Evolutionary conservation across 1,140 invertebrate genomes (phyloP), one percentile per base, ranked within the genome.

Genomic region (Mercenaria mercenaria): DNA sequence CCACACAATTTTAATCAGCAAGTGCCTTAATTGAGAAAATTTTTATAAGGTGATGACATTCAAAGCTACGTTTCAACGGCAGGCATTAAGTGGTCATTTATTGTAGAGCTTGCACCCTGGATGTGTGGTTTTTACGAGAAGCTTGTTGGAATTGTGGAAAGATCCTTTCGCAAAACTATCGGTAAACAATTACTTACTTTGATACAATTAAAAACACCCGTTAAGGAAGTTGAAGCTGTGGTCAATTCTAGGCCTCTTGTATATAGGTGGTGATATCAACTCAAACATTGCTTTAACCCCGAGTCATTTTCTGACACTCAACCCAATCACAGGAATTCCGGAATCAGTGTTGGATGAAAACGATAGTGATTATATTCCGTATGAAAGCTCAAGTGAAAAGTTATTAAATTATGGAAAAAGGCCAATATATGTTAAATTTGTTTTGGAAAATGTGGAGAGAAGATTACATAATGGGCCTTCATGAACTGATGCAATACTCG

Each of bases 161-260:
- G 77, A 32, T 52, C 47, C 1, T 59, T 56, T 8, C n/a, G 77
- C 0, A 80, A 80, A 39, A 23, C 47, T 13, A 80, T 56, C 20
- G 77, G 77, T 18, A 80, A 32, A 59, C 8, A 80, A 56, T 43
- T 80, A n/a, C 26, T 80, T n/a, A 80, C 77, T 29, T 43, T 56
- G 15, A 56, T 80, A 26, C 77, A 80, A n/a, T 26, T 80, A 18
- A 8, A 13, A 1, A 80, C 77, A 3, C n/a, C 41, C 3, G 1
- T 80, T 4, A 80, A 80, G 41, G 77, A 80, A 80, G 50, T 56
- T 4, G 77, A 80, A 80, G 77, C 77, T 3, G 77, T 80, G 26
- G 50, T 80, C 6, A 80, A 59, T 34, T 80, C 47, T 20, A 15
- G 77, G 32, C 77, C 77, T 34, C 52, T 80, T 10, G 52, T 80